A percentile compares a stretch with the other conserved stretches of the same genome.
Evolutionary conservation across 2,888 invertebrate genomes (phyloP).

Genomic region (Nephrotoma guestfalica): DNA sequence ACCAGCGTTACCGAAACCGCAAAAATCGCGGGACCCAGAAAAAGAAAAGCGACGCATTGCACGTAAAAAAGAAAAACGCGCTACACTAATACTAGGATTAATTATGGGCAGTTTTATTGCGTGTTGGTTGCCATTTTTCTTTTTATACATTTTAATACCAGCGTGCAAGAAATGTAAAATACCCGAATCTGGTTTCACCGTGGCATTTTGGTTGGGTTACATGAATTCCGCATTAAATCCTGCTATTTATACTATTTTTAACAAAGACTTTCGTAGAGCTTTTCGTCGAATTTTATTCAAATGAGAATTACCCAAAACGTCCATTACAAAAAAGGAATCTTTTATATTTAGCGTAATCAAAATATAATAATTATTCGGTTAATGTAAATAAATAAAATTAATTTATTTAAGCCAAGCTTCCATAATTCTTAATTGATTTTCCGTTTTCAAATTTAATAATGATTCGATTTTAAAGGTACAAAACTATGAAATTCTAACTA

Average conservation of each 20-base stretch:
- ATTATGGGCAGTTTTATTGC: constrained; percentile 94
- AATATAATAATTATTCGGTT: background rate
- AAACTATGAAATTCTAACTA: background rate
- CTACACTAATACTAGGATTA: constrained; percentile 80
- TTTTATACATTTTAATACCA: constrained; percentile 66
- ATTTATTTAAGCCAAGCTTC: background rate
- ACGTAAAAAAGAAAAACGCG: constrained; percentile 79
- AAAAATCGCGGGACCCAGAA: constrained; percentile 68
- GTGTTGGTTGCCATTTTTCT: constrained; percentile 91
- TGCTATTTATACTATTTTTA: constrained; percentile 83
- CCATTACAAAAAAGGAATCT: background rate
- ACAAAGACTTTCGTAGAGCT: constrained; percentile 81
- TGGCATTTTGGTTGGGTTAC: constrained; percentile 85
- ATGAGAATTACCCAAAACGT: background rate
- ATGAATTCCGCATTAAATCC: constrained; percentile 86
- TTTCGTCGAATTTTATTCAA: constrained; percentile 81
- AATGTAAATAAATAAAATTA: background rate
- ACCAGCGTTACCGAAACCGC: constrained; percentile 45
- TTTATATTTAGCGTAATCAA: background rate
- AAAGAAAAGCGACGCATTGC: constrained; percentile 75
- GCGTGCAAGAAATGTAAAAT: constrained; percentile 52
- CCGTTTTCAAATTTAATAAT: background rate
- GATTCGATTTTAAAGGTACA: background rate
- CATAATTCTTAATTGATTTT: background rate
- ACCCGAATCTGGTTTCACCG: constrained; percentile 61